phyloP scores from a whole-genome alignment of 2,888 invertebrate species.

The Drosophila fungiperda region DNA sequence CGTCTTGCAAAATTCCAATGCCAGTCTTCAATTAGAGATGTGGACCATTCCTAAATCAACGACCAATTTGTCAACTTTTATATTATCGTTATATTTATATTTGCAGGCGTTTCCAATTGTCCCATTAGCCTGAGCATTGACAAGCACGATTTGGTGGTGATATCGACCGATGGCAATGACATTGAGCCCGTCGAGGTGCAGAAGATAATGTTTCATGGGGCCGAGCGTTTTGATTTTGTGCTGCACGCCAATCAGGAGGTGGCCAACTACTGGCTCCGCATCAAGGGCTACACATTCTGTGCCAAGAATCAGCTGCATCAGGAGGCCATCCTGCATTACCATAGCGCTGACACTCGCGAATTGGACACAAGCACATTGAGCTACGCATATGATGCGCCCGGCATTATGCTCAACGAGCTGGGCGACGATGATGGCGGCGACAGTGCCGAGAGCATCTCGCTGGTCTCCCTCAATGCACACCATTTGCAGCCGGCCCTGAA shows the following conservation, averaged over 20 bases:
- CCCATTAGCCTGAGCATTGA: constrained; percentile 80
- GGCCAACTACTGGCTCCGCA: constrained; percentile 81
- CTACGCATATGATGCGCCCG: constrained; percentile 72
- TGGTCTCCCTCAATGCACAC: constrained; percentile 68
- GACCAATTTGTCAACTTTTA: neutral
- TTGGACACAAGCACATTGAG: constrained; percentile 64
- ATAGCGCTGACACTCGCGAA: constrained; percentile 61
- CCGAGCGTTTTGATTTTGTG: constrained; percentile 82
- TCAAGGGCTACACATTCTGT: constrained; percentile 82
- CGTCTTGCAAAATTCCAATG: neutral
- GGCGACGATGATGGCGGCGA: constrained; percentile 54
- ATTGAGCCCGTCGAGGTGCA: constrained; percentile 80
- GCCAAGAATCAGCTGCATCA: constrained; percentile 73
- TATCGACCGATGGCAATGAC: constrained; percentile 81
- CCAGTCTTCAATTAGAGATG: neutral
- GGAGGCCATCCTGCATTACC: constrained; percentile 81
- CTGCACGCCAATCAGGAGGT: constrained; percentile 78
- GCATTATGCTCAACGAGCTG: constrained; percentile 73
- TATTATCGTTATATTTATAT: neutral
- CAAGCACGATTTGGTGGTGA: constrained; percentile 76
- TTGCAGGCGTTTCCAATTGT: constrained; percentile 76
- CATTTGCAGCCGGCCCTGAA: constrained; percentile 45
- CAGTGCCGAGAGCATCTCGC: constrained; percentile 50
- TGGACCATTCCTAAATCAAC: neutral
- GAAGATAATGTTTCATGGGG: constrained; percentile 77